Base-by-base conservation (phyloP, 2,113 vertebrate species). In the Nibea coibor region DNA sequence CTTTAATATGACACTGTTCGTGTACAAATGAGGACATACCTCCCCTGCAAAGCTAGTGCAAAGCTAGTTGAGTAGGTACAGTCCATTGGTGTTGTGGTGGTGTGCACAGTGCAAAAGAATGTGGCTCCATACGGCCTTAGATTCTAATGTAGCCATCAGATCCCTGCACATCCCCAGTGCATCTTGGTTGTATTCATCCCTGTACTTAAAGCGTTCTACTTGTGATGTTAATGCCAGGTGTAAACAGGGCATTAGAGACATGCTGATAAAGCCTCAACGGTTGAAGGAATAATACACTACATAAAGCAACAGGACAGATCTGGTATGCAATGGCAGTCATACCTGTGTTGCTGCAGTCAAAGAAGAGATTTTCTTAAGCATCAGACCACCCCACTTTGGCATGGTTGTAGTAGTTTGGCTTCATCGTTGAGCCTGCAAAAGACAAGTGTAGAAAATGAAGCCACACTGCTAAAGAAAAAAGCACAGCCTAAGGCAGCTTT, bases 331-430 rank as follows among this genome's bases (percentile, higher is more conserved):
- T n/a, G 3, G 22, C 42, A 8, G 31, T 70, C 39, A 7, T 84
- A 90, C 85, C 85, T 90, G 63, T 47, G 26, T 53, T 47, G 47
- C 19, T 48, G 56, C 17, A 53, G 73, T 67, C 69, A 78, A n/a
- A 3, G 47, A 69, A 10, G 19, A 51, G 62, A 22, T 67, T 68
- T 14, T 64, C 58, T 74, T 58, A 39, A 67, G 63, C 43, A 22
- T 10, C 16, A 10, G 72, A 56, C 65, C 72, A 65, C 69, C 62
- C 63, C 16, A 15, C 7, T 57, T 56, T 2, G 66, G 56, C 3
- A n/a, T 56, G 10, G 43, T 51, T 50, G 28, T 12, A 58, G 26
- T 26, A 10, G 59, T 73, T 63, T 53, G 57, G 48, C 64, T 76
- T 83, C 83, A 81, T 83, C 75, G 12, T 35, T 42, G 9, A 69